These are phyloP conservation scores for Burhinus bistriatus DNA, from an alignment of 2,113 vertebrate species.

Conservation along the genomic window DNA sequence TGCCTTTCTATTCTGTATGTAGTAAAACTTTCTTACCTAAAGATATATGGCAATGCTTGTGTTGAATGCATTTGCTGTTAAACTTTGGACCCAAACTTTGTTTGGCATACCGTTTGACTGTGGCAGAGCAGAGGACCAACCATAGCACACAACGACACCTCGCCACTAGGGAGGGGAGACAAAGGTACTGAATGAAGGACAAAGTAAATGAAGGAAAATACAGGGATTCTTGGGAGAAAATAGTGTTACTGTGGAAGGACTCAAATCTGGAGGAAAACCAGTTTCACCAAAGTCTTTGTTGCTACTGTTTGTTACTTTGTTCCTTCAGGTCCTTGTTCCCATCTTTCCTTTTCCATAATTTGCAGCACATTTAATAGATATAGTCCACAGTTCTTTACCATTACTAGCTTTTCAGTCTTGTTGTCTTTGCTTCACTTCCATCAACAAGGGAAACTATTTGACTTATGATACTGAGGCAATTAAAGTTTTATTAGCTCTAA, in stretches of 20 bases:
- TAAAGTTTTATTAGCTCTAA: neutral
- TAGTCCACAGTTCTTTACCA: neutral
- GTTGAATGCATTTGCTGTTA: neutral
- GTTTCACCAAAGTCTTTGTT: neutral
- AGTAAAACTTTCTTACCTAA: neutral
- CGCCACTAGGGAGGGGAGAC: neutral
- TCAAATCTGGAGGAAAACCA: neutral
- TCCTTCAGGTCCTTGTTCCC: neutral
- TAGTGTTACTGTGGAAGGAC: neutral
- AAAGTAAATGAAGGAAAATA: neutral
- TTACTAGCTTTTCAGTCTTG: neutral
- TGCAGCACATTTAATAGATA: neutral
- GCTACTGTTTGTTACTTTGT: neutral
- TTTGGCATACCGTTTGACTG: neutral
- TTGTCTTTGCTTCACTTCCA: neutral
- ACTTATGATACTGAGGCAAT: neutral
- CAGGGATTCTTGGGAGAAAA: neutral
- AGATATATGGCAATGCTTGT: neutral
- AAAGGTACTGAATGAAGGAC: neutral
- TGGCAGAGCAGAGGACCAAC: neutral
- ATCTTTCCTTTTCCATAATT: neutral
- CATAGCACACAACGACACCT: neutral
- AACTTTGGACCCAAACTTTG: neutral
- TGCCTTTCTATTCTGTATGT: neutral
- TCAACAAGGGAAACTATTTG: neutral